These are phyloP conservation scores for Perccottus glenii DNA, from an alignment of 2,113 vertebrate genomes.

Conservation along the genomic window DNA sequence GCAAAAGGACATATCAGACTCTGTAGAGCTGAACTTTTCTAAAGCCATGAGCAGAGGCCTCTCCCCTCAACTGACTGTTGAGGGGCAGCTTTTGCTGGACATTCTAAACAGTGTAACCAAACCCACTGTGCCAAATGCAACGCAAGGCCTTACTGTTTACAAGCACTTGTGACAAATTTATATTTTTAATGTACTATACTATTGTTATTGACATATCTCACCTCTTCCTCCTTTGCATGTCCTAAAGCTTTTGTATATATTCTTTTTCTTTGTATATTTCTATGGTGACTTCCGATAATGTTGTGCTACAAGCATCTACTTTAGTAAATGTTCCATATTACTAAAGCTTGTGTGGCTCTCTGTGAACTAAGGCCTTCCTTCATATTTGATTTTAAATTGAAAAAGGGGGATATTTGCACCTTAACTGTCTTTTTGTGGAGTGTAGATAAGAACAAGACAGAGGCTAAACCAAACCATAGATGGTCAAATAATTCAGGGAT, in stretches of 20 bases:
- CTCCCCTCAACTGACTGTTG: slow-evolving; percentile 30
- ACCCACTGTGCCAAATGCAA: slow-evolving; percentile 61
- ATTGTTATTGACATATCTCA: slow-evolving; percentile 67
- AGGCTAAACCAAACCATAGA: slow-evolving; percentile 60
- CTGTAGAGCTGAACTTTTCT: slow-evolving; percentile 1
- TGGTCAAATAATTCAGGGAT: slow-evolving; percentile 52
- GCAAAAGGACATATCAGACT: slow-evolving; percentile 13
- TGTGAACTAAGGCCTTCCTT: neutral
- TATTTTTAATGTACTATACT: slow-evolving; percentile 75
- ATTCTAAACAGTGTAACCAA: slow-evolving; percentile 67
- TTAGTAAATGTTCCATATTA: slow-evolving; percentile 77
- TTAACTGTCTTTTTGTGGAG: neutral
- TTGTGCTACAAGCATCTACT: slow-evolving; percentile 52
- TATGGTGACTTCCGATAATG: slow-evolving; percentile 56
- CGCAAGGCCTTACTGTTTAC: slow-evolving; percentile 80
- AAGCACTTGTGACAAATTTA: slow-evolving; percentile 77
- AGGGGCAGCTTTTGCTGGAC: slow-evolving; percentile 48
- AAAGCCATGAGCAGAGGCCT: slow-evolving; percentile 56
- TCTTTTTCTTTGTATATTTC: slow-evolving; percentile 43
- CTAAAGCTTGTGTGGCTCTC: slow-evolving; percentile 30
- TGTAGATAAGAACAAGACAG: slow-evolving; percentile 27
- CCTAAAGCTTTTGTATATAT: slow-evolving; percentile 48
- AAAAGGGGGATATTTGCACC: neutral
- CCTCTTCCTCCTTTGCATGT: slow-evolving; percentile 51
- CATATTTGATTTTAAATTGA: neutral